These are phyloP conservation scores for Ormyrus thymus DNA, from an alignment of 2,888 invertebrate species.

Conservation along the genomic window DNA sequence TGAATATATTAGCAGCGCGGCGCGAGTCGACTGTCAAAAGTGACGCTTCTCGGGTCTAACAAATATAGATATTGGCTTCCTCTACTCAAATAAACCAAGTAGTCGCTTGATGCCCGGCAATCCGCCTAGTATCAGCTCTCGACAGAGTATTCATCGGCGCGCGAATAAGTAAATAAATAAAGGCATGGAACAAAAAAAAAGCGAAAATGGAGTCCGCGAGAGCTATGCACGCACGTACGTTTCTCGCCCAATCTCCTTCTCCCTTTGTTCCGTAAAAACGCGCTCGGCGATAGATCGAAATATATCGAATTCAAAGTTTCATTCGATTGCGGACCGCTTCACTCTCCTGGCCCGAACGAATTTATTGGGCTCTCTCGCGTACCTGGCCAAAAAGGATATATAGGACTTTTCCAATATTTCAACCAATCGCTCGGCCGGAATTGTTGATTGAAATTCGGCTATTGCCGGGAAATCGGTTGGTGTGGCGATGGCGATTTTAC, in stretches of 20 bases:
- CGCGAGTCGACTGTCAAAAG: no score
- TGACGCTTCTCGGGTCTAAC: no score
- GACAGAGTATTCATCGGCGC: background rate
- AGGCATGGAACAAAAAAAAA: background rate
- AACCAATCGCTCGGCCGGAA: conserved; percentile 8
- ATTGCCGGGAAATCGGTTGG: conserved; percentile 36
- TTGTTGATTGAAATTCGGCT: conserved; percentile 48
- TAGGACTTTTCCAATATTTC: conserved; percentile 40
- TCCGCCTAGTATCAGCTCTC: no score
- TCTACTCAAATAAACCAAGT: no score
- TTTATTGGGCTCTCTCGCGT: conserved; percentile 34
- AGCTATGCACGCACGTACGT: background rate
- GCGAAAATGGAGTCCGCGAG: no score
- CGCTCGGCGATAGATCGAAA: conserved; percentile 23
- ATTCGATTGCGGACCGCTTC: conserved; percentile 53
- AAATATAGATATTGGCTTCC: no score
- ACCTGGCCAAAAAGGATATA: conserved; percentile 4
- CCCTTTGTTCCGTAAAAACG: background rate
- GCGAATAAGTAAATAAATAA: conserved; percentile 17
- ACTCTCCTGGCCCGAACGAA: conserved; percentile 32
- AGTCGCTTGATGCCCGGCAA: no score
- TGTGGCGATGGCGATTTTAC: conserved; percentile 23
- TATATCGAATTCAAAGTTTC: conserved; percentile 50
- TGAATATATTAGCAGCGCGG: no score
- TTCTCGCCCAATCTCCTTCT: background rate